Evolutionary conservation across 2,797 vertebrate genomes (phyloP), one percentile per base, ranked within the genome.

Genomic region (Huso huso): DNA sequence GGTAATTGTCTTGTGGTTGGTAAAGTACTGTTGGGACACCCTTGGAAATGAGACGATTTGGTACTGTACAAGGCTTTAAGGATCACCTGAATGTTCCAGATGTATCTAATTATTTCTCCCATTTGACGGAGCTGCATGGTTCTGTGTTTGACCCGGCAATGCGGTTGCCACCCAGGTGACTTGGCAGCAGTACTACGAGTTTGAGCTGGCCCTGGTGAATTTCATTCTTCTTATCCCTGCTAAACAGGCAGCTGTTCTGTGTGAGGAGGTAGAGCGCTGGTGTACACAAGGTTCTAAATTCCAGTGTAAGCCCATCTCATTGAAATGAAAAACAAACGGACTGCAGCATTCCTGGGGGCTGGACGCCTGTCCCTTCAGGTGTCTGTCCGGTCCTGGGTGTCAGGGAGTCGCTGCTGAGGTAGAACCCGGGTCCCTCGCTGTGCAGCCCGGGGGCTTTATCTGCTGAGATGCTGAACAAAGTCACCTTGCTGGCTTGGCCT

Each of bases 401-500:
- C 23, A 37, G 23, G 1, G 23, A 23, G 23, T 37, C 23, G 23
- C 23, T 37, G 23, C 23, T 37, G 23, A 37, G 23, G 23, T 37
- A 37, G 23, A 37, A 37, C 11, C 37, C 10, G 37, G 59, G 63
- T 65, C 51, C 55, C 52, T 62, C 68, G 63, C 63, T 67, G 48
- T 55, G 52, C 53, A 66, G 62, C 68, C 58, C 65, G 49, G 51
- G 66, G 18, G 63, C 64, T 73, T 61, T 64, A 68, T 66, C 15
- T 15, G 37, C 50, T 60, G 12, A 66, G 63, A 48, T 37, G 2
- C 23, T 37, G 23, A 63, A 66, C 57, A 72, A 69, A 75, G 72
- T 75, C 68, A 73, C 76, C 70, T 75, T 73, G 75, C 73, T 72
- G 71, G 69, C 72, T 70, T 67, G 63, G 62, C 64, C 66, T 62